phyloP scores from a whole-genome alignment of 2,797 vertebrate genomes.

The Arnoldichthys spilopterus region DNA sequence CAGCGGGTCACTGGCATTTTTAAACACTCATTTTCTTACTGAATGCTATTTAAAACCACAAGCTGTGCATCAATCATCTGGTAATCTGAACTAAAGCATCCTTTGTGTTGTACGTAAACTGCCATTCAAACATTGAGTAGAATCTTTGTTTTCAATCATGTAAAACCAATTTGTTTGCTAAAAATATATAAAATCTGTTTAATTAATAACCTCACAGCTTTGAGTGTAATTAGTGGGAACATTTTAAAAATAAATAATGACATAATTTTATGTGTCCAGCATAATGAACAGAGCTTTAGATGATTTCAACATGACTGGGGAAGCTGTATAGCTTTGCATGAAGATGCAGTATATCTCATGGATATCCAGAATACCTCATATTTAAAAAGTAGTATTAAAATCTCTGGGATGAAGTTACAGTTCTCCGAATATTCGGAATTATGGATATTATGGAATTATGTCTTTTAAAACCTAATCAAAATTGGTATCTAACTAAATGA shows the following conservation, averaged over 20 bases:
- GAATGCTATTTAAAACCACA: slow-evolving; percentile 12
- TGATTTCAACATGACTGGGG: too few species aligned
- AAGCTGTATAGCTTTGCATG: too few species aligned
- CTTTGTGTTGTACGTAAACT: not conserved
- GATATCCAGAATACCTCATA: too few species aligned
- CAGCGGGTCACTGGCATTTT: slow-evolving; percentile 20
- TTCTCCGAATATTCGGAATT: too few species aligned
- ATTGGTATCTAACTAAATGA: too few species aligned
- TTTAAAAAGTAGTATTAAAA: too few species aligned
- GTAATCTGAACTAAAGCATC: slow-evolving; percentile 7
- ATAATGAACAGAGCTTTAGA: too few species aligned
- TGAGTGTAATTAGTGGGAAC: not conserved
- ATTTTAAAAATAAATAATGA: not conserved
- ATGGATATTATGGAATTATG: too few species aligned
- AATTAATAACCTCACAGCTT: not conserved
- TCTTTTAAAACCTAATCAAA: too few species aligned
- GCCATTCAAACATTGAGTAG: not conserved
- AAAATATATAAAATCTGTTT: not conserved
- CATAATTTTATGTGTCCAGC: too few species aligned
- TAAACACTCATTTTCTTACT: slow-evolving; percentile 18
- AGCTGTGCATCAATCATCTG: slow-evolving; percentile 8
- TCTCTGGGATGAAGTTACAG: too few species aligned
- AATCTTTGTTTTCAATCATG: not conserved
- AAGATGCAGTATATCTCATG: too few species aligned
- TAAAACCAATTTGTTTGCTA: not conserved